Evolutionary conservation across 1,140 invertebrate genomes (phyloP).

Genomic region (Drosophila nigrodunni): DNA sequence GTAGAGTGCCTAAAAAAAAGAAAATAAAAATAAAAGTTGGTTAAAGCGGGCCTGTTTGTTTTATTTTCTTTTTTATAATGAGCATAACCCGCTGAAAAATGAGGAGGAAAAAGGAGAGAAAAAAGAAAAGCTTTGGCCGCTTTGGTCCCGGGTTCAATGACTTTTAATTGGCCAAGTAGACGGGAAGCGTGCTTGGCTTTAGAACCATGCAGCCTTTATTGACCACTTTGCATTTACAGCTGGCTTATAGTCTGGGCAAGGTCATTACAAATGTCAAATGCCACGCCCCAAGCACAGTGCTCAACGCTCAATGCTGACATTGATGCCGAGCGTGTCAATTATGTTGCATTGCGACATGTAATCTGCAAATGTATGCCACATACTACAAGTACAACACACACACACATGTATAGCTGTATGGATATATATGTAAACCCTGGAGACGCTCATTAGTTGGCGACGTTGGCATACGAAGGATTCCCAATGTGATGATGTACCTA

Average conservation of each 20-base stretch:
- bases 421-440: slow-evolving; percentile 42
- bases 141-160: slow-evolving; percentile 49
- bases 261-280: slow-evolving; percentile 62
- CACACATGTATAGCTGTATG: slow-evolving; percentile 2
- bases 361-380: slow-evolving; percentile 48
- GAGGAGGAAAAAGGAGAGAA: neutral
- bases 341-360: slow-evolving; percentile 53
- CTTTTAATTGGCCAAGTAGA: slow-evolving; percentile 44
- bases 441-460: slow-evolving; percentile 69
- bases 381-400: neutral
- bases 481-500: slow-evolving; percentile 49
- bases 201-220: slow-evolving; percentile 17
- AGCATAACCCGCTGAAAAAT: slow-evolving; percentile 8
- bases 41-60: slow-evolving; percentile 30
- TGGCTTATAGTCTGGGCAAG: slow-evolving; percentile 35
- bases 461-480: slow-evolving; percentile 15
- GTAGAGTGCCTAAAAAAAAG: slow-evolving; percentile 18
- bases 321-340: slow-evolving; percentile 55
- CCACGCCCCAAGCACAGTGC: neutral
- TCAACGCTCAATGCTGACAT: slow-evolving; percentile 25
- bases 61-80: slow-evolving; percentile 37
- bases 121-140: neutral
- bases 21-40: too few relatives aligned
- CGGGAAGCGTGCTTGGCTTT: slow-evolving; percentile 24
- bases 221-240: slow-evolving; percentile 26